Evolutionary conservation across 2,113 vertebrate genomes (phyloP).

Genomic region (Dicrurus megarhynchus): DNA sequence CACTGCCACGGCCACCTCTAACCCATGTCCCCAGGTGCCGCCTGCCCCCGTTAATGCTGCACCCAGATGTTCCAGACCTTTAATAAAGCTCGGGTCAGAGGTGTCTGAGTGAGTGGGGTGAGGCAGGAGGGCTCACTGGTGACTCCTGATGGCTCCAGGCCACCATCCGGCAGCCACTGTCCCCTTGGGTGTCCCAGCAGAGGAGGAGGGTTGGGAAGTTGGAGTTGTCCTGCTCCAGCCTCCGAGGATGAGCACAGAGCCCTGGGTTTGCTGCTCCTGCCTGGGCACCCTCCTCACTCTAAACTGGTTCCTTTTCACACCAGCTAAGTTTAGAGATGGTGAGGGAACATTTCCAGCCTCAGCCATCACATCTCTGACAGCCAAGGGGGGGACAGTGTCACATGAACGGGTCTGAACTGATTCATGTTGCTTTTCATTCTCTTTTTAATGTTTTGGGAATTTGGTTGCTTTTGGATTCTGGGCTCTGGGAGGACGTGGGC

Average conservation of each 20-base stretch:
- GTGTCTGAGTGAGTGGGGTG: background rate
- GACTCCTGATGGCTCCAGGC: background rate
- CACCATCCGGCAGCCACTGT: background rate
- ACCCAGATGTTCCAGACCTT: rapidly evolving
- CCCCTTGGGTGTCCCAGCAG: background rate
- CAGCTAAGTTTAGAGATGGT: rapidly evolving
- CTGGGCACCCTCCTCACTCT: rapidly evolving
- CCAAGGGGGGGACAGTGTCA: background rate
- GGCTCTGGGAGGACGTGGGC: background rate
- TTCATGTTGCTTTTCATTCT: background rate
- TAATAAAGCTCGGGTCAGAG: rapidly evolving
- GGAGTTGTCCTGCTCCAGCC: background rate
- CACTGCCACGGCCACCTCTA: background rate
- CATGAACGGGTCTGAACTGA: background rate
- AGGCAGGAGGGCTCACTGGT: background rate
- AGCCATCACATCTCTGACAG: rapidly evolving
- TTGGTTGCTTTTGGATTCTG: background rate
- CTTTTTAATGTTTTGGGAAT: background rate
- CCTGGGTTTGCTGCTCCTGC: background rate
- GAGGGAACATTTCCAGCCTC: background rate
- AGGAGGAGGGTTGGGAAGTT: background rate
- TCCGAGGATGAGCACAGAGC: background rate
- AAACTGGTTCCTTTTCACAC: background rate
- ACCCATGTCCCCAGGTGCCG: background rate
- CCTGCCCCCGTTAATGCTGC: rapidly evolving